A percentile compares a stretch with the other conserved stretches of the same genome.
phyloP scores from a whole-genome alignment of 1,140 invertebrate species.

The Drosophila bifasciata region DNA sequence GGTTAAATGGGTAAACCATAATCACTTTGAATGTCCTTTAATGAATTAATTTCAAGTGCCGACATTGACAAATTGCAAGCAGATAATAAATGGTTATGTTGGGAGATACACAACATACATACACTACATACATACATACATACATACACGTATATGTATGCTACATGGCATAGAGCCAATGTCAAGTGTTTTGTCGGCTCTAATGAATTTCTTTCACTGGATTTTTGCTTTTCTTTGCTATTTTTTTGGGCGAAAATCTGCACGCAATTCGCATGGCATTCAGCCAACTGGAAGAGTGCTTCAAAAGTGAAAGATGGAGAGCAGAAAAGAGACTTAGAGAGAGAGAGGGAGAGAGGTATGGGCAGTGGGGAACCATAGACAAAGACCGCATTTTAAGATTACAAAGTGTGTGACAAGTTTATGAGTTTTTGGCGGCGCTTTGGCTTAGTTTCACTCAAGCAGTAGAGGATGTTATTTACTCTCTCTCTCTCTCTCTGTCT shows the following conservation, averaged over 20 bases:
- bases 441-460: constrained; percentile 32
- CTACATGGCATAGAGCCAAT: not conserved
- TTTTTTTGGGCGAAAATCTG: constrained; percentile 42
- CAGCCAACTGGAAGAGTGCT: constrained; percentile 41
- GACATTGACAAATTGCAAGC: constrained; percentile 65
- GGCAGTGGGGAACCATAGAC: not conserved
- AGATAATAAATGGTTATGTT: constrained; percentile 25
- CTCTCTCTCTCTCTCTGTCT: too few relatives aligned
- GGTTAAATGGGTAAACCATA: constrained; percentile 45
- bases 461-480: not conserved
- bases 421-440: constrained; percentile 74
- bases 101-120: constrained; percentile 2
- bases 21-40: constrained; percentile 34
- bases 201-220: constrained; percentile 46
- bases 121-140: not conserved
- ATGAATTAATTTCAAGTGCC: constrained; percentile 62
- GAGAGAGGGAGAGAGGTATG: not conserved
- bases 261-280: constrained; percentile 52
- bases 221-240: constrained; percentile 1
- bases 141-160: constrained; percentile 5
- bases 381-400: constrained; percentile 55
- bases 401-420: constrained; percentile 78
- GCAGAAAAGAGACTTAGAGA: constrained; percentile 4
- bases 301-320: constrained; percentile 9
- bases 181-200: constrained; percentile 32